phyloP scores from a whole-genome alignment of 2,797 vertebrate genomes.

The Rhinella marina region DNA sequence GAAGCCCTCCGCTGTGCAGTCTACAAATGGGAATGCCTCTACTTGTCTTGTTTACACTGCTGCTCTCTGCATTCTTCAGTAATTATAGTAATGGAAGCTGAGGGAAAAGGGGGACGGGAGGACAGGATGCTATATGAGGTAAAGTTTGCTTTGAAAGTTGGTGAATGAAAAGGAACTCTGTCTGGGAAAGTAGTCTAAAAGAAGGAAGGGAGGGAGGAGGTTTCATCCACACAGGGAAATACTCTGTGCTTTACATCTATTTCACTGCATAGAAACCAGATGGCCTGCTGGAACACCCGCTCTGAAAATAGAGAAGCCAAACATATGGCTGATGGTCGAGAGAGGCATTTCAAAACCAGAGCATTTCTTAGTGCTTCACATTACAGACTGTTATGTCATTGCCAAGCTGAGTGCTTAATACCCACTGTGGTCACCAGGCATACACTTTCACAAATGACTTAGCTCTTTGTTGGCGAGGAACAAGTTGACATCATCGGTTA shows the following conservation, averaged over 20 bases:
- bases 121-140: conserved; percentile 64
- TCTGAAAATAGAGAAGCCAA: conserved; percentile 77
- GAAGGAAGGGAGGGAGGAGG: conserved; percentile 50
- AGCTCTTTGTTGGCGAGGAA: conserved; percentile 69
- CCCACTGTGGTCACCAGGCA: conserved; percentile 76
- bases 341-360: conserved; percentile 79
- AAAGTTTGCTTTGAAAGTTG: conserved; percentile 65
- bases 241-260: conserved; percentile 77
- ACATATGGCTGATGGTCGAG: conserved; percentile 84
- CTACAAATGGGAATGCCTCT: conserved; percentile 45
- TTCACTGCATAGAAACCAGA: conserved; percentile 88
- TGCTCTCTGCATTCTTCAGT: conserved; percentile 62
- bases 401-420: conserved; percentile 85
- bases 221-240: conserved; percentile 73
- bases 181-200: conserved; percentile 62
- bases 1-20: conserved; percentile 52
- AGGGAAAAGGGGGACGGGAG: conserved; percentile 59
- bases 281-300: conserved; percentile 84
- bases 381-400: conserved; percentile 85
- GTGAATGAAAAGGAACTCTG: conserved; percentile 67
- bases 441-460: conserved; percentile 74
- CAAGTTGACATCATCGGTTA: conserved; percentile 71
- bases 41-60: conserved; percentile 63
- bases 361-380: conserved; percentile 63
- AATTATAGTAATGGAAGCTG: conserved; percentile 66